Percentiles rank a stretch among this genome's conserved stretches.
Evolutionary conservation across 2,113 vertebrate species (phyloP).

Genomic region (Mus spicilegus): DNA sequence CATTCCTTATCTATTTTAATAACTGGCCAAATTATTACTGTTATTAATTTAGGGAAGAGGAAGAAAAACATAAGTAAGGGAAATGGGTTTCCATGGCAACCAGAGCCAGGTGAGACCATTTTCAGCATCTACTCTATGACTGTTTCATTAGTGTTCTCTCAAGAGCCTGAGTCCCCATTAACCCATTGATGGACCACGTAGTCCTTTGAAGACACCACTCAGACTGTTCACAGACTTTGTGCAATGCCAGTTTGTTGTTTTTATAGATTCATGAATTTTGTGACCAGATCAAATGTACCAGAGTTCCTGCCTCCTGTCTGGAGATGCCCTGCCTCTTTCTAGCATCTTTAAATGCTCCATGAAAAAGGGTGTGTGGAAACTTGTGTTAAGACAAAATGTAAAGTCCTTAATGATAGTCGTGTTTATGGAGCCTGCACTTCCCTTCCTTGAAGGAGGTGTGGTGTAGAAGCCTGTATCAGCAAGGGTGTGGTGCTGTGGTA

Average conservation of each 20-base stretch:
- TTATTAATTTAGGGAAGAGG: slow-evolving; percentile 55
- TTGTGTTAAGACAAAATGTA: neutral
- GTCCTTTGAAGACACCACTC: neutral
- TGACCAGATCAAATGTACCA: neutral
- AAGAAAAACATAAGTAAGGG: slow-evolving; percentile 61
- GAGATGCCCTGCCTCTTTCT: neutral
- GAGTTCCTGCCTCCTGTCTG: neutral
- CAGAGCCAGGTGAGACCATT: slow-evolving; percentile 43
- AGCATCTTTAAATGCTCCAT: neutral
- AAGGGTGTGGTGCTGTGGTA: neutral
- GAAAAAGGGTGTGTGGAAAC: neutral
- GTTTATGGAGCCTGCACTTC: neutral
- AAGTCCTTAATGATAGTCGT: neutral
- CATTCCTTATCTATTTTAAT: slow-evolving; percentile 49
- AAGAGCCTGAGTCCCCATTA: slow-evolving; percentile 45
- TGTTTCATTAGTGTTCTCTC: slow-evolving; percentile 59
- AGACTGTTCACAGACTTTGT: neutral
- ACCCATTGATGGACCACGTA: neutral
- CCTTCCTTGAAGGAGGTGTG: neutral
- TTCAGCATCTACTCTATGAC: slow-evolving; percentile 42
- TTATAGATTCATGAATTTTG: neutral
- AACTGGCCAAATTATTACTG: slow-evolving; percentile 62
- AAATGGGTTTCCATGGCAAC: slow-evolving; percentile 67
- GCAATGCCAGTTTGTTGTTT: neutral
- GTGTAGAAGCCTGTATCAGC: neutral